Evolutionary conservation across 2,113 vertebrate species (phyloP), one percentile per base, ranked within the genome.

Genomic region (Balaeniceps rex): DNA sequence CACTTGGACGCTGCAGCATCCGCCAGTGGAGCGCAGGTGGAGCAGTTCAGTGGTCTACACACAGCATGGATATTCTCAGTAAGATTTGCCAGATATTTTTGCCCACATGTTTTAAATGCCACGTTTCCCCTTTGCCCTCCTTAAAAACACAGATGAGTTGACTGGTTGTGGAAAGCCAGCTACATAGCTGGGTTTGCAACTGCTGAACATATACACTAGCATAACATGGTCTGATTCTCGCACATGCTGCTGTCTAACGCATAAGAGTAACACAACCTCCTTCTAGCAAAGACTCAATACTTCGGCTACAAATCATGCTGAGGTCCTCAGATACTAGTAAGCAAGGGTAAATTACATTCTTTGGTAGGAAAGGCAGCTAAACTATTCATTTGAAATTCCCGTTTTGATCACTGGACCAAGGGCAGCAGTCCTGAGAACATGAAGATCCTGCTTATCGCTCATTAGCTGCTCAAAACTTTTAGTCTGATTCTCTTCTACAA

Each of bases 381-480:
- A 63, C 13, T 26, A 9, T n/a, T 80, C 2, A 34, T 52, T 64
- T 83, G 24, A 81, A 87, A 64, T 64, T 51, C n/a, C 22, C 26
- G 26, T 95, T 93, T 95, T 83, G 29, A 75, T 66, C 54, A 38
- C 54, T 36, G 63, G 44, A 44, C 44, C 64, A 91, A 93, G 22
- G 15, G 65, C 28, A 94, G 60, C 24, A 40, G 24, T 22, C 55
- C 51, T 74, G 31, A 70, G 36, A 91, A 70, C 3, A 40, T 0
- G 0, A 87, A 91, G 34, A 55, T 70, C 38, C 38, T 54, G 28
- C 47, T 66, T 63, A 54, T 82, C 5, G 1, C 10, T 79, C 18
- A 49, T 14, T 63, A 66, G 17, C 22, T 86, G 51, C 33, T 69
- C 69, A 83, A 51, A 93, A 46, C 3, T 49, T 89, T 38, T 44